Percentiles rank a stretch among this genome's conserved stretches.
These are phyloP conservation scores for Paralichthys olivaceus DNA, from an alignment of 2,113 vertebrate genomes.

Conservation along the genomic window DNA sequence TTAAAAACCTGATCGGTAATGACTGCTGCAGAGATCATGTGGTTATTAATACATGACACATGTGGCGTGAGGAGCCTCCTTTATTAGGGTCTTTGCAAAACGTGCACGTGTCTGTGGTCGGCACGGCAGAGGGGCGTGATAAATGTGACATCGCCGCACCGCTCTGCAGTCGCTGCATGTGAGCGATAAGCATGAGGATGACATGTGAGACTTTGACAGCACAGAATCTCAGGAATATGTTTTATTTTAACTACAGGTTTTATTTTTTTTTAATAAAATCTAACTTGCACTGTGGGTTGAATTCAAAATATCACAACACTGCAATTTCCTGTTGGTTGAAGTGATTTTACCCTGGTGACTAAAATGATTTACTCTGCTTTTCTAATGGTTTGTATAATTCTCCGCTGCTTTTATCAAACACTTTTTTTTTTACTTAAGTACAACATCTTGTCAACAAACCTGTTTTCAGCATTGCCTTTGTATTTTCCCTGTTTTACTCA, in stretches of 20 bases:
- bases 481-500: too few species aligned
- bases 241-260: neutral
- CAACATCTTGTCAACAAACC: too few species aligned
- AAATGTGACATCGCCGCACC: conserved; percentile 17
- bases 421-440: too few species aligned
- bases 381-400: neutral
- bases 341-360: neutral
- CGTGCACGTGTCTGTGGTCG: conserved; percentile 2
- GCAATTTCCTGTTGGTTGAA: too few species aligned
- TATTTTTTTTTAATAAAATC: too few species aligned
- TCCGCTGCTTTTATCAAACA: neutral
- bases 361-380: neutral
- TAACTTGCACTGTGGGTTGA: neutral
- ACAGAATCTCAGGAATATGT: neutral
- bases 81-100: conserved; percentile 44
- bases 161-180: neutral
- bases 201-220: neutral
- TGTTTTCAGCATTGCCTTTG: neutral
- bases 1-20: conserved; percentile 40
- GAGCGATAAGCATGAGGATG: conserved; percentile 10
- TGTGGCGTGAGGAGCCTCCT: neutral
- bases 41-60: conserved; percentile 41
- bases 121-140: neutral
- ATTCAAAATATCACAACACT: neutral
- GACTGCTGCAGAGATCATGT: conserved; percentile 30